Evolutionary conservation across 2,888 invertebrate species (phyloP).

Genomic region (Ochlodes sylvanus): DNA sequence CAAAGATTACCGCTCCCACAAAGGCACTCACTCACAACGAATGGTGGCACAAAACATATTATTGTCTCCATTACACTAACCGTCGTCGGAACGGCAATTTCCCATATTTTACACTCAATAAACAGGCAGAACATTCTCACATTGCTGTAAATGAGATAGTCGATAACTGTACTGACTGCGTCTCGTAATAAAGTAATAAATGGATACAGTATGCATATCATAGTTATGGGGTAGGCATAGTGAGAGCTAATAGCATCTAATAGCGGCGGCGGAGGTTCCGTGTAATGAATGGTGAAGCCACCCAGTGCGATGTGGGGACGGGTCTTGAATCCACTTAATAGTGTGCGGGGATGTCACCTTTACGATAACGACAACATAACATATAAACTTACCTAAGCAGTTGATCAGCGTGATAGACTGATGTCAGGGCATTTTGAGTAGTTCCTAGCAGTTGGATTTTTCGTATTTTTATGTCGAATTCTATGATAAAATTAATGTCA

Average conservation of each 20-base stretch:
- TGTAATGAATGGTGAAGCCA: slow-evolving; percentile 58
- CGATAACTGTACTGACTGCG: slow-evolving; percentile 45
- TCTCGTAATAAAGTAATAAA: slow-evolving; percentile 56
- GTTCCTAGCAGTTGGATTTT: too few relatives aligned
- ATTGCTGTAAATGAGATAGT: slow-evolving; percentile 39
- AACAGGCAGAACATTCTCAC: slow-evolving; percentile 44
- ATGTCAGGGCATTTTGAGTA: too few relatives aligned
- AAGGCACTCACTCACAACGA: slow-evolving; percentile 37
- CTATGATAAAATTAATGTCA: too few relatives aligned
- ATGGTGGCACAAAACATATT: slow-evolving; percentile 46
- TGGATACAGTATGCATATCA: slow-evolving; percentile 42
- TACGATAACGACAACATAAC: background rate
- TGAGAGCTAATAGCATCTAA: slow-evolving; percentile 53
- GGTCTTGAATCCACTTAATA: slow-evolving; percentile 1
- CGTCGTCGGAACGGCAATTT: slow-evolving; percentile 42
- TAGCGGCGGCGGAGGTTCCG: slow-evolving; percentile 49
- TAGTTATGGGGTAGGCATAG: slow-evolving; percentile 42
- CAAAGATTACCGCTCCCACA: slow-evolving; percentile 23
- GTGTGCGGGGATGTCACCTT: slow-evolving; percentile 26
- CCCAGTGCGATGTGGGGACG: slow-evolving; percentile 52
- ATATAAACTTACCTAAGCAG: too few relatives aligned
- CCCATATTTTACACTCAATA: slow-evolving; percentile 43
- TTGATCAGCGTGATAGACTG: too few relatives aligned
- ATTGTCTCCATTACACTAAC: slow-evolving; percentile 36
- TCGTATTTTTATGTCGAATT: too few relatives aligned